These are phyloP conservation scores for Strigamia transsilvanica DNA, from an alignment of 2,888 invertebrate genomes.

Conservation along the genomic window DNA sequence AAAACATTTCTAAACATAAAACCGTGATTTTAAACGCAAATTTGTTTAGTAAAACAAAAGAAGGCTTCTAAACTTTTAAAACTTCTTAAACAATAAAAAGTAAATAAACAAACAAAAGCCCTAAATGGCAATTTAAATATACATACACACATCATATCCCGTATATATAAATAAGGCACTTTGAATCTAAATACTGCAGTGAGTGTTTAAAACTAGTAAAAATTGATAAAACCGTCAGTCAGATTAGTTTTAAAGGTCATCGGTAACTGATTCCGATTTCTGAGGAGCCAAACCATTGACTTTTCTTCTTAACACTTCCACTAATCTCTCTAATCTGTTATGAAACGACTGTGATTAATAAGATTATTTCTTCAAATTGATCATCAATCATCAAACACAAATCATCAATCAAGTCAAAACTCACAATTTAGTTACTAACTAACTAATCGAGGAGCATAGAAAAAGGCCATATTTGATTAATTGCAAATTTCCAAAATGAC, in stretches of 20 bases:
- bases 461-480: too few species aligned
- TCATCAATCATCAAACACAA: too few species aligned
- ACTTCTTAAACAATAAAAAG: not conserved
- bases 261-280: not conserved
- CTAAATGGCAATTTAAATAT: too few species aligned
- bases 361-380: not conserved
- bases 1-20: not conserved
- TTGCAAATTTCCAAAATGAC: too few species aligned
- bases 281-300: slow-evolving; percentile 1
- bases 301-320: slow-evolving; percentile 19
- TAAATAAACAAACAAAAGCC: not conserved
- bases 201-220: not conserved
- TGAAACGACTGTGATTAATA: not conserved
- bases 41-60: not conserved
- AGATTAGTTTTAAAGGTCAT: not conserved
- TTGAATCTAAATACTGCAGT: too few species aligned
- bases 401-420: too few species aligned
- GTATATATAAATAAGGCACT: too few species aligned
- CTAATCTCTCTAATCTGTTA: slow-evolving; percentile 31
- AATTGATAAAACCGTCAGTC: not conserved
- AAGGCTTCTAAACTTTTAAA: not conserved
- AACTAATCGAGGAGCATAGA: too few species aligned
- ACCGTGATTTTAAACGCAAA: not conserved
- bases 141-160: too few species aligned
- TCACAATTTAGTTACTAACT: too few species aligned